phyloP scores from a whole-genome alignment of 2,888 invertebrate genomes.

The Anticlea derivata region DNA sequence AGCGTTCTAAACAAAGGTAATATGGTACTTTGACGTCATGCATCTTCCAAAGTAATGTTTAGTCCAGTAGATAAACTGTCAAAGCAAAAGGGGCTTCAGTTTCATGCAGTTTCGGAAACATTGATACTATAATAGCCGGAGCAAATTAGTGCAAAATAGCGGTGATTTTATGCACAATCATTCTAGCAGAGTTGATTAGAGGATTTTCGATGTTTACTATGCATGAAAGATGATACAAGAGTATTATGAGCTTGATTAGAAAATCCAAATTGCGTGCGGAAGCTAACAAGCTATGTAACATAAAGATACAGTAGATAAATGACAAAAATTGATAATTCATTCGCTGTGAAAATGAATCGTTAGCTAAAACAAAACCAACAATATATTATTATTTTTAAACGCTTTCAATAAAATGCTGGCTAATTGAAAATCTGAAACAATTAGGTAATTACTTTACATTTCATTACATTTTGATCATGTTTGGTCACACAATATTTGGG shows the following conservation, averaged over 20 bases:
- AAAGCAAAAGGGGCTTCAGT: conserved; percentile 11
- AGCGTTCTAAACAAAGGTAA: too few species aligned
- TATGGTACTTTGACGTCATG: too few species aligned
- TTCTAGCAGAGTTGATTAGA: conserved; percentile 38
- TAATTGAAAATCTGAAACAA: too few species aligned
- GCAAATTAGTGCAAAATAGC: conserved; percentile 45
- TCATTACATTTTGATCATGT: too few species aligned
- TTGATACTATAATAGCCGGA: conserved; percentile 34
- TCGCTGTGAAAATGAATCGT: too few species aligned
- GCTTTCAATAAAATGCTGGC: too few species aligned
- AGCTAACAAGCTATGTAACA: not conserved
- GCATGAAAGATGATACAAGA: not conserved
- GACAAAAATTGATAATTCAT: too few species aligned
- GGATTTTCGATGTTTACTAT: conserved; percentile 5
- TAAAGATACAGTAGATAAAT: too few species aligned
- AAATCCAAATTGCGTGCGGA: not conserved
- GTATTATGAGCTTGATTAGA: not conserved
- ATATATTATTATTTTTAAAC: too few species aligned
- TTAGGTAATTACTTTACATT: too few species aligned
- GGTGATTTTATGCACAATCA: conserved; percentile 47
- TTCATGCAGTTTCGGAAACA: conserved; percentile 24
- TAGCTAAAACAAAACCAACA: too few species aligned
- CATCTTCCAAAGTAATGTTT: not conserved
- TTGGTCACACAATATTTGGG: too few species aligned
- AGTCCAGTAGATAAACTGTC: conserved; percentile 7